Percentiles rank a stretch among this genome's conserved stretches.
Evolutionary conservation across 2,113 vertebrate species (phyloP).

Genomic region (Ramphastos sulfuratus): DNA sequence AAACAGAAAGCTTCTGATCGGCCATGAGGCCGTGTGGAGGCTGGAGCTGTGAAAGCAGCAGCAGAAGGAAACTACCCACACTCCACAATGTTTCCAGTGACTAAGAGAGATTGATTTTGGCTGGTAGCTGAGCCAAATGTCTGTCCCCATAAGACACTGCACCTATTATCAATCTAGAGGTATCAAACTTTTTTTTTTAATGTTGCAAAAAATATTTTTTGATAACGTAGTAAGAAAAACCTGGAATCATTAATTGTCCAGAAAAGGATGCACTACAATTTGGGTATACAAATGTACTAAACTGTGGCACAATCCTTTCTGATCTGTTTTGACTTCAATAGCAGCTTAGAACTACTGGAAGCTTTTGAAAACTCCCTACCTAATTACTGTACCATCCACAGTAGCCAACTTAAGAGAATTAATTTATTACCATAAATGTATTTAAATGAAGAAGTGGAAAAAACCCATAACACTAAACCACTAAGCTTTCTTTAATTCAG

Average conservation of each 20-base stretch:
- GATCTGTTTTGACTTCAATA: background rate
- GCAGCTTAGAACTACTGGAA: background rate
- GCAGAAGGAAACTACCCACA: constrained; percentile 48
- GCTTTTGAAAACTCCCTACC: background rate
- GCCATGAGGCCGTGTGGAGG: background rate
- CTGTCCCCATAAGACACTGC: background rate
- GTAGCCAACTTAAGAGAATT: background rate
- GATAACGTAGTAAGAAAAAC: background rate
- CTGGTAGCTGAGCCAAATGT: constrained; percentile 8
- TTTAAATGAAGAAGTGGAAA: background rate
- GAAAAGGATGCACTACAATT: background rate
- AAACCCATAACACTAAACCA: fast-evolving
- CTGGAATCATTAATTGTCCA: background rate
- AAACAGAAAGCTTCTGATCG: constrained; percentile 15
- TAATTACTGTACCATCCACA: background rate
- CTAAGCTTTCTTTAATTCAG: background rate
- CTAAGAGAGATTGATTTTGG: constrained; percentile 7
- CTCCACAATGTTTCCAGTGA: background rate
- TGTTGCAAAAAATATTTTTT: background rate
- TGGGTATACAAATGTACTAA: background rate
- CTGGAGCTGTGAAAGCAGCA: constrained; percentile 35
- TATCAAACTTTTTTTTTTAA: background rate
- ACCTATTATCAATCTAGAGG: background rate
- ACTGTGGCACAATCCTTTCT: background rate
- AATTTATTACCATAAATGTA: background rate